Percentiles rank a stretch among this genome's conserved stretches.
Conservation (phyloP, 2,113 vertebrate species). For the Loxodonta africana region DNA sequence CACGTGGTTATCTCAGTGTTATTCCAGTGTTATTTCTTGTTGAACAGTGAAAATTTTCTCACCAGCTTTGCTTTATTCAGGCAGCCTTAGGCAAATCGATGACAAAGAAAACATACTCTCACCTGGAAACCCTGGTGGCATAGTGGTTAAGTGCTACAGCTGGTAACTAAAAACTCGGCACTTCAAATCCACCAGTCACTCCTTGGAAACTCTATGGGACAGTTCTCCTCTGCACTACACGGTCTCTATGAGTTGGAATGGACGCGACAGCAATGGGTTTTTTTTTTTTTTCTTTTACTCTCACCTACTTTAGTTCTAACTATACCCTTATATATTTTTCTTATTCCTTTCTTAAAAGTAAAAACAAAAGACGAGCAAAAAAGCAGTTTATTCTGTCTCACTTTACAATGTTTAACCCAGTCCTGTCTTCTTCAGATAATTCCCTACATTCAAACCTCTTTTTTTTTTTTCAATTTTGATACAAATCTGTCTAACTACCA, state of each 20-base stretch:
- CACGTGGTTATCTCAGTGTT: slow-evolving; percentile 22
- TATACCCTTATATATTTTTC: slow-evolving; percentile 26
- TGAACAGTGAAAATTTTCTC: slow-evolving; percentile 36
- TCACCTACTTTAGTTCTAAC: slow-evolving; percentile 24
- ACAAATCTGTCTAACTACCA: not conserved
- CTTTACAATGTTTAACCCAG: not conserved
- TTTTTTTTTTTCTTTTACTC: not conserved
- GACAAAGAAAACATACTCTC: not conserved
- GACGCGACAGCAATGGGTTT: too few species aligned
- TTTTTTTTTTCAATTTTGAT: not conserved
- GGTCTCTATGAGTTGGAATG: too few species aligned
- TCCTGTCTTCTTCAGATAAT: not conserved
- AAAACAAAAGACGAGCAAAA: not conserved
- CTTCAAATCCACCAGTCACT: too few species aligned
- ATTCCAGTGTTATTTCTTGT: not conserved
- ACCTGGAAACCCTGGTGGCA: too few species aligned
- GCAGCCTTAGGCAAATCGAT: slow-evolving; percentile 2
- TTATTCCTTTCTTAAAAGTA: not conserved
- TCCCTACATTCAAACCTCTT: not conserved
- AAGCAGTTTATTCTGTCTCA: not conserved
- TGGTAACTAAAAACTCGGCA: too few species aligned
- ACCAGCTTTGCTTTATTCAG: slow-evolving; percentile 30
- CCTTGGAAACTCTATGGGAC: too few species aligned
- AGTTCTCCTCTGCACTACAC: too few species aligned
- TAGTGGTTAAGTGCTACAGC: too few species aligned